Evolutionary conservation across 2,113 vertebrate genomes (phyloP).

Genomic region (Burhinus bistriatus): DNA sequence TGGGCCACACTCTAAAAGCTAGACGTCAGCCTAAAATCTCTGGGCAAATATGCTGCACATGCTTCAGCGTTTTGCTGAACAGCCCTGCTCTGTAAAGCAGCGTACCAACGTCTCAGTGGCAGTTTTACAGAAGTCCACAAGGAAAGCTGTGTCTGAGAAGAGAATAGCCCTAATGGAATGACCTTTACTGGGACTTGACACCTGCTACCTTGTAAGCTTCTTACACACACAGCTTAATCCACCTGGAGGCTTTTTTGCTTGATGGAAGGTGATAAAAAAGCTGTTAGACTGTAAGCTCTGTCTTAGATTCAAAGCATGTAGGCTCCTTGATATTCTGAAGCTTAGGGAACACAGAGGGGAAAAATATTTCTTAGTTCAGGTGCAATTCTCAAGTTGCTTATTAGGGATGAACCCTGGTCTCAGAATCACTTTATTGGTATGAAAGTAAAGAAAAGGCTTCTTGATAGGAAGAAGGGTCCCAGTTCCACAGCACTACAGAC

Average conservation of each 20-base stretch:
- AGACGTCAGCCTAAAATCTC: constrained; percentile 13
- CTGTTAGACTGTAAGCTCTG: constrained; percentile 63
- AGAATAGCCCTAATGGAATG: constrained; percentile 69
- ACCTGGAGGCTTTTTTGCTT: constrained; percentile 75
- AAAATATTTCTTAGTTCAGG: constrained; percentile 68
- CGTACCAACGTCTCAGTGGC: not conserved
- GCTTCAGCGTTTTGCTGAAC: constrained; percentile 44
- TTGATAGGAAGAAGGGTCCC: constrained; percentile 46
- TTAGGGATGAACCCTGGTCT: constrained; percentile 66
- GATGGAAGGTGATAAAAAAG: constrained; percentile 74
- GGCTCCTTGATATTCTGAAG: constrained; percentile 65
- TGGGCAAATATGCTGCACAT: not conserved
- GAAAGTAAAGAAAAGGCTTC: constrained; percentile 63
- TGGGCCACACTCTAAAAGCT: not conserved
- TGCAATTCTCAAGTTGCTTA: constrained; percentile 70
- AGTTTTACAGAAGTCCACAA: constrained; percentile 49
- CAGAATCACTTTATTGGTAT: constrained; percentile 65
- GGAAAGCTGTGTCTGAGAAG: constrained; percentile 60
- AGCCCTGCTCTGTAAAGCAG: not conserved
- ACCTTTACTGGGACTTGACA: constrained; percentile 73
- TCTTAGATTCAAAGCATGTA: constrained; percentile 71
- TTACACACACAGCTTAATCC: constrained; percentile 72
- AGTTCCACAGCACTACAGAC: constrained; percentile 29
- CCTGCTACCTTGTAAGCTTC: constrained; percentile 73
- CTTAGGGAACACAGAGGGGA: constrained; percentile 47